Percentiles rank a stretch among this genome's conserved stretches.
phyloP scores from a whole-genome alignment of 2,888 invertebrate species.

The Erannis defoliaria region DNA sequence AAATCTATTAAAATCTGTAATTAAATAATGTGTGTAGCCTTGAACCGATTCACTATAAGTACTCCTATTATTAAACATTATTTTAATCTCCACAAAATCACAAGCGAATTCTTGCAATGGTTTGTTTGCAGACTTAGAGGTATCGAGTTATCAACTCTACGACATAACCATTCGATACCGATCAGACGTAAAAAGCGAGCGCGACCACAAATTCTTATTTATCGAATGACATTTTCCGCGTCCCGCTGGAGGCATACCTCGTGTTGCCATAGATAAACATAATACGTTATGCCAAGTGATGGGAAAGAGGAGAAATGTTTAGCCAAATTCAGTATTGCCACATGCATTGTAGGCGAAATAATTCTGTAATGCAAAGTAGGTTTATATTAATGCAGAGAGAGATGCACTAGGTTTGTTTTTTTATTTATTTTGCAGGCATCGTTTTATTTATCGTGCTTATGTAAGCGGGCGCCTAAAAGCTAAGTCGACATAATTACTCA shows the following conservation, averaged over 20 bases:
- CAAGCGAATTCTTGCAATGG: background rate
- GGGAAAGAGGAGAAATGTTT: background rate
- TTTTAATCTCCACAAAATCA: background rate
- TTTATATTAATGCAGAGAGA: too few relatives aligned
- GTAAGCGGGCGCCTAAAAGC: too few relatives aligned
- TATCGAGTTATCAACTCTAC: constrained; percentile 20
- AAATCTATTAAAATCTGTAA: too few relatives aligned
- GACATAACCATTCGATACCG: constrained; percentile 21
- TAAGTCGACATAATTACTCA: too few relatives aligned
- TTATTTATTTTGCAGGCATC: too few relatives aligned
- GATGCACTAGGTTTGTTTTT: background rate
- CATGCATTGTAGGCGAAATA: too few relatives aligned
- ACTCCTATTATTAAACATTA: too few relatives aligned
- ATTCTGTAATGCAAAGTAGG: too few relatives aligned
- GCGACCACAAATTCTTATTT: constrained; percentile 35
- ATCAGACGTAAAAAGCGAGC: constrained; percentile 26
- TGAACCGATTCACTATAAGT: too few relatives aligned
- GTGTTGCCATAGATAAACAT: constrained; percentile 21
- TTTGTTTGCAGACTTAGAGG: background rate
- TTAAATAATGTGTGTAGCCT: too few relatives aligned
- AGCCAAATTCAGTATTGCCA: background rate
- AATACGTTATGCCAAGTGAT: constrained; percentile 16
- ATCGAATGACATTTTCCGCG: constrained; percentile 31
- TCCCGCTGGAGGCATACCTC: constrained; percentile 16
- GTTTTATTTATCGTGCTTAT: too few relatives aligned